Conservation (phyloP, 2,888 invertebrate species). For the Subacronicta megacephala region DNA sequence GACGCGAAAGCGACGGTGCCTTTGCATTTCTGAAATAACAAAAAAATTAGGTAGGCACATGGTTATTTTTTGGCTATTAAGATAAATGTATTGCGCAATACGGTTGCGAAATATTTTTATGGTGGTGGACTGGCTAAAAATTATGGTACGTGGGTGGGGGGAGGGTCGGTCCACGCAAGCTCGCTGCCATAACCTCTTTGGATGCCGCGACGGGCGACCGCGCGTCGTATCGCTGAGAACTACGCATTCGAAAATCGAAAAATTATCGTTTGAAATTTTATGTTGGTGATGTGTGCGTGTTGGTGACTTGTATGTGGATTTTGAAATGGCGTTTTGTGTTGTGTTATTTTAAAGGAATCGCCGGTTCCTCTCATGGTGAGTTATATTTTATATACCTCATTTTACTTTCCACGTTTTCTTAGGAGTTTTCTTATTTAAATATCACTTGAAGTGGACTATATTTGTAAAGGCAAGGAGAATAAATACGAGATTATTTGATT, state of each 20-base stretch:
- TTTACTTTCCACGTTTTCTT: slow-evolving; percentile 19
- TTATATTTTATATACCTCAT: slow-evolving; percentile 19
- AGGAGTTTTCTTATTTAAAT: background rate
- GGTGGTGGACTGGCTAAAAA: slow-evolving; percentile 70
- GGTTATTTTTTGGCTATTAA: slow-evolving; percentile 40
- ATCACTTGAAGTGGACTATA: no score
- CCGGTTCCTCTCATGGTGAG: slow-evolving; percentile 60
- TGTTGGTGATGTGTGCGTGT: slow-evolving; percentile 58
- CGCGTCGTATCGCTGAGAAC: slow-evolving; percentile 55
- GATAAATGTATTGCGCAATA: slow-evolving; percentile 83
- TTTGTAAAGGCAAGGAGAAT: no score
- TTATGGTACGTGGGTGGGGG: slow-evolving; percentile 67
- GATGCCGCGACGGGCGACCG: slow-evolving; percentile 65
- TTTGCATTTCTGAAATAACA: slow-evolving; percentile 32
- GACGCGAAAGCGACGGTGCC: slow-evolving; percentile 21
- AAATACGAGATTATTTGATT: no score
- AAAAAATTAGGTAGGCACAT: slow-evolving; percentile 24
- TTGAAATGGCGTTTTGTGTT: slow-evolving; percentile 53
- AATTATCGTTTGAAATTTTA: slow-evolving; percentile 45
- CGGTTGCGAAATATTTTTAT: slow-evolving; percentile 81
- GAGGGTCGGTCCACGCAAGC: slow-evolving; percentile 63
- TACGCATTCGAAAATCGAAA: slow-evolving; percentile 53
- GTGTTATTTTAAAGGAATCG: slow-evolving; percentile 52
- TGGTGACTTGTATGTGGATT: slow-evolving; percentile 55
- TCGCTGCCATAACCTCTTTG: slow-evolving; percentile 72